Evolutionary conservation across 2,797 vertebrate species (phyloP), one percentile per base, ranked within the genome.

Genomic region (Limnodromus scolopaceus): DNA sequence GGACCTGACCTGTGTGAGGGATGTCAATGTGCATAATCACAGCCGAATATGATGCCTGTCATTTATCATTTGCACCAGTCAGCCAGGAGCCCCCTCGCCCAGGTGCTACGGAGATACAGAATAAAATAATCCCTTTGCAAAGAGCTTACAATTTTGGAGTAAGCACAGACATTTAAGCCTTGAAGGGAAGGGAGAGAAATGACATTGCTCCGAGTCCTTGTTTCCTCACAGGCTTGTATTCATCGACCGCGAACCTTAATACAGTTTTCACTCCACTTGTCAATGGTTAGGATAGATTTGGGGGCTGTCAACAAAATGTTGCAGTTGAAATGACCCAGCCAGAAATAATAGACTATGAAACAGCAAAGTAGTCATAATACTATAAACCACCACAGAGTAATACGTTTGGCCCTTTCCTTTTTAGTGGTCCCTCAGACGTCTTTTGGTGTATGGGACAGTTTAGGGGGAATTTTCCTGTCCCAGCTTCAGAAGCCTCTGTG

Each of bases 251-350:
- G 0, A 81, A 66, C 54, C 60, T 94, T 95, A 94, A 91, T 74
- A 86, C 74, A 87, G 85, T 93, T 95, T 95, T 96, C 83, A 93
- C 55, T 96, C 60, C 57, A 49, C 57, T 92, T 95, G 90, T 93
- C 93, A 93, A 89, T 87, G 92, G 78, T 54, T 92, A 87, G 92
- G 84, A 91, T 20, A 94, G 81, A 96, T 91, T 79, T 85, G 75
- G 94, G 81, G 78, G 22, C 90, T 93, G 88, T 92, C 93, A 95
- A 83, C 71, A 83, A 91, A 94, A 95, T 64, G 43, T 57, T 93
- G 61, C 53, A 49, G 75, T 58, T 78, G 88, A 92, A 92, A 77
- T 71, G 77, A 95, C 71, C 53, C 64, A 54, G 53, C n/a, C 76
- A 89, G 92, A 90, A 95, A 91, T 94, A 85, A 83, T 16, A 92